Evolutionary conservation across 2,888 invertebrate genomes (phyloP).

Genomic region (Ypsolopha sequella): DNA sequence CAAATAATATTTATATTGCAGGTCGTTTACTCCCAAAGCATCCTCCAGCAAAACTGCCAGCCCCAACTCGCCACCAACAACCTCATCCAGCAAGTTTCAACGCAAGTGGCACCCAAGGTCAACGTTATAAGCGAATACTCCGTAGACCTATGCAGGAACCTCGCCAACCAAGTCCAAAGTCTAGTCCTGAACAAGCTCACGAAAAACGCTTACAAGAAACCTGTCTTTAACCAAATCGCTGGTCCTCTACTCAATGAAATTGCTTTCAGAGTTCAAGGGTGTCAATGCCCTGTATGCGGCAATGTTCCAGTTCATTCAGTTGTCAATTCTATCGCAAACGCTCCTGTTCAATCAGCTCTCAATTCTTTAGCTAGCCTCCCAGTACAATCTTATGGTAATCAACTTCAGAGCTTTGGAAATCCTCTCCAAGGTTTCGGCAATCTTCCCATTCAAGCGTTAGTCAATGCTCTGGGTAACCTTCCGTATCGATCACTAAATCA

Average conservation of each 20-base stretch:
- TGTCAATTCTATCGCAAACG: not conserved
- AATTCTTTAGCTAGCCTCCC: too few species aligned
- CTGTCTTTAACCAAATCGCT: slow-evolving; percentile 13
- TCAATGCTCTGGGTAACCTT: not conserved
- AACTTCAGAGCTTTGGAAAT: not conserved
- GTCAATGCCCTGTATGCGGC: not conserved
- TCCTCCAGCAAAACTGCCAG: slow-evolving; percentile 1
- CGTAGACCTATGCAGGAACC: slow-evolving; percentile 8
- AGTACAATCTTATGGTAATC: not conserved
- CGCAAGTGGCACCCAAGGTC: too few species aligned
- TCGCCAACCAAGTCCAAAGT: slow-evolving; percentile 15
- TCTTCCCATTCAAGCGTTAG: not conserved
- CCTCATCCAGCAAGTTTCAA: not conserved
- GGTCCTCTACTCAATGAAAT: slow-evolving; percentile 14
- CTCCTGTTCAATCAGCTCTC: too few species aligned
- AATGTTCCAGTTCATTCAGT: not conserved
- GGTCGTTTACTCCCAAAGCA: slow-evolving; percentile 4
- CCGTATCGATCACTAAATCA: not conserved
- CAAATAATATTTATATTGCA: slow-evolving; percentile 4
- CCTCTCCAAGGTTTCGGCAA: not conserved
- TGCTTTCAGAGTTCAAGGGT: not conserved
- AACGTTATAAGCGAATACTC: not conserved
- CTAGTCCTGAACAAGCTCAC: slow-evolving; percentile 15
- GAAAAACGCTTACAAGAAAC: slow-evolving; percentile 1
- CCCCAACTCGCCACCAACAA: not conserved